These are phyloP conservation scores for Drosophila antonietae DNA, from an alignment of 2,888 invertebrate genomes.

Conservation along the genomic window DNA sequence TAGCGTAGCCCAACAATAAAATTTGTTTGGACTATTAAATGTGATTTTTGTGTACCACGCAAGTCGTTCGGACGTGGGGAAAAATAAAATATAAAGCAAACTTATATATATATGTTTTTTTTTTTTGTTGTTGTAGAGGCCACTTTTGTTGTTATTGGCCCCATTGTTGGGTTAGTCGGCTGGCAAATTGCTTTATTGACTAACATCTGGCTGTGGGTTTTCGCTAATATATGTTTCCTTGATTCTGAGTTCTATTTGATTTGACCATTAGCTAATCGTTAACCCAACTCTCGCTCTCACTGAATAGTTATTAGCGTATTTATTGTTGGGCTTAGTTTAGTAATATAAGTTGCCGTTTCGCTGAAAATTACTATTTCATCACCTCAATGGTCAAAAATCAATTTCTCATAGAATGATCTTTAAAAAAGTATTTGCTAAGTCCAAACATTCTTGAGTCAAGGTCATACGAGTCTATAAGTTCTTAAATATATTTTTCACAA, in stretches of 20 bases:
- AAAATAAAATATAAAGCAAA: conserved; percentile 47
- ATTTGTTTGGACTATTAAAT: conserved; percentile 78
- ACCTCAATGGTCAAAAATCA: conserved; percentile 7
- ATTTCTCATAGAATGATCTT: conserved; percentile 5
- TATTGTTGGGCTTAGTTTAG: conserved; percentile 32
- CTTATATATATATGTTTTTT: conserved; percentile 16
- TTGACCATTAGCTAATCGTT: conserved; percentile 54
- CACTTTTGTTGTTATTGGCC: conserved; percentile 41
- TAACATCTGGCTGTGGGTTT: conserved; percentile 50
- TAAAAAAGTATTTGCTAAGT: conserved; percentile 21
- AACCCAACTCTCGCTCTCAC: conserved; percentile 28
- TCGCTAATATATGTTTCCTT: conserved; percentile 54
- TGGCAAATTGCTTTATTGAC: conserved; percentile 40
- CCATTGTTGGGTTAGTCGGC: conserved; percentile 48
- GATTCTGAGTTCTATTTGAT: conserved; percentile 61
- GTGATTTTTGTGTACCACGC: conserved; percentile 74
- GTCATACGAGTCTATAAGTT: neutral
- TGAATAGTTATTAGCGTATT: conserved; percentile 51
- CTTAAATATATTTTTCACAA: conserved; percentile 15
- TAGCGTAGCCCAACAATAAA: conserved; percentile 40
- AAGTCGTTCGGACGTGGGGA: conserved; percentile 36
- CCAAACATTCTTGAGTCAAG: conserved; percentile 22
- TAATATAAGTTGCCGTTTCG: conserved; percentile 4
- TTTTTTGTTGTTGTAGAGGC: conserved; percentile 13
- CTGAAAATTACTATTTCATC: conserved; percentile 3